These are phyloP conservation scores for Zelleria hepariella DNA, from an alignment of 2,888 invertebrate species.

Conservation along the genomic window DNA sequence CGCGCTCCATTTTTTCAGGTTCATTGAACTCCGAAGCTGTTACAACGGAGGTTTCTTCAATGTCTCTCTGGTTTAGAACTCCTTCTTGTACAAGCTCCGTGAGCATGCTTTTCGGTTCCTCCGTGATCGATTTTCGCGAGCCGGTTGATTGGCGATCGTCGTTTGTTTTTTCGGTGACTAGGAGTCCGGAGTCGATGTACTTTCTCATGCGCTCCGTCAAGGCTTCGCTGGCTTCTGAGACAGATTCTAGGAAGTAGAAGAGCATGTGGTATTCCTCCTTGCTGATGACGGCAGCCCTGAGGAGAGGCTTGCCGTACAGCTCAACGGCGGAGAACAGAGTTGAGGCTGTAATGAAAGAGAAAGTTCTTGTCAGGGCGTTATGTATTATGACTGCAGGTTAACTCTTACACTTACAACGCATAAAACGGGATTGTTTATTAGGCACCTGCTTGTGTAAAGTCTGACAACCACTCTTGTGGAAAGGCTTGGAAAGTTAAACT, in stretches of 20 bases:
- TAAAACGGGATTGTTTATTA: constrained; percentile 9
- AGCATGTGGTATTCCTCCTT: constrained; percentile 68
- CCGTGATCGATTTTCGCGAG: constrained; percentile 27
- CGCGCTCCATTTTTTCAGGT: constrained; percentile 42
- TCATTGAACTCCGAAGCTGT: constrained; percentile 48
- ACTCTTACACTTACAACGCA: constrained; percentile 1
- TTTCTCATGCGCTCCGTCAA: constrained; percentile 63
- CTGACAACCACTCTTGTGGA: constrained; percentile 6
- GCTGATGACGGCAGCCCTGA: constrained; percentile 61
- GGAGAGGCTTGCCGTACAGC: constrained; percentile 74
- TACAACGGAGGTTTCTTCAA: constrained; percentile 53
- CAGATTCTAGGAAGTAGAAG: constrained; percentile 65
- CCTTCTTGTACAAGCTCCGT: constrained; percentile 63
- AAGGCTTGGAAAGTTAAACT: not conserved
- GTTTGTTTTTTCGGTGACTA: constrained; percentile 36
- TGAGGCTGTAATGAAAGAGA: constrained; percentile 57
- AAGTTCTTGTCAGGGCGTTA: constrained; percentile 17
- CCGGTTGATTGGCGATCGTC: constrained; percentile 27
- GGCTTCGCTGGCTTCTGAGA: constrained; percentile 63
- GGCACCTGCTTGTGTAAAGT: constrained; percentile 5
- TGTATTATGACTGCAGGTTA: constrained; percentile 9
- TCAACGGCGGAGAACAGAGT: constrained; percentile 75
- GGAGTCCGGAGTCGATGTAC: constrained; percentile 62
- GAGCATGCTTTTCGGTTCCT: constrained; percentile 52
- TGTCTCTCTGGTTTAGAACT: constrained; percentile 53